Percentiles rank a stretch among this genome's conserved stretches.
Conservation (phyloP, 2,797 vertebrate species). For the Pyrocephalus nanus region DNA sequence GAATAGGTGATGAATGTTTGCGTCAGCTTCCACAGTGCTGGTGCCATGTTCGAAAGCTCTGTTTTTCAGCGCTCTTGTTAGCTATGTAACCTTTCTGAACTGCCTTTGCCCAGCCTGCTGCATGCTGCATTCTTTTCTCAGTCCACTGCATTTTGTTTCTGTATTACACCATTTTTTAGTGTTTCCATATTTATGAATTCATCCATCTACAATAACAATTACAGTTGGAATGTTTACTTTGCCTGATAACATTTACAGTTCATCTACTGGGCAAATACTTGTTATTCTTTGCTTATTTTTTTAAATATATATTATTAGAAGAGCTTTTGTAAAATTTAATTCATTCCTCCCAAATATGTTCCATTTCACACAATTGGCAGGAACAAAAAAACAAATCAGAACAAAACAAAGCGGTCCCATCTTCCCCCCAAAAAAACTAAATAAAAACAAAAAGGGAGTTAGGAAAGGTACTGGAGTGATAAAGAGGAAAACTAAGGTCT, state of each 20-base stretch:
- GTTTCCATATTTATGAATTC: constrained; percentile 70
- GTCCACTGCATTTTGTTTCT: constrained; percentile 52
- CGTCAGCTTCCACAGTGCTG: neutral
- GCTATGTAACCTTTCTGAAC: constrained; percentile 50
- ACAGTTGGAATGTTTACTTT: constrained; percentile 72
- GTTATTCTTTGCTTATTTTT: constrained; percentile 68
- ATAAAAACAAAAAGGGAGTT: neutral
- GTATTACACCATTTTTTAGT: constrained; percentile 60
- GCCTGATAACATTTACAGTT: constrained; percentile 71
- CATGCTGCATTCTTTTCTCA: constrained; percentile 55
- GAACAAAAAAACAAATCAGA: neutral
- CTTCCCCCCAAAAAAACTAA: neutral
- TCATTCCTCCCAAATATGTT: constrained; percentile 46
- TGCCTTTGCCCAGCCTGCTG: constrained; percentile 29
- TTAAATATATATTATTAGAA: constrained; percentile 49
- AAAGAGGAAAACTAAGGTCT: neutral
- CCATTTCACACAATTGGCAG: constrained; percentile 14
- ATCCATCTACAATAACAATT: constrained; percentile 71
- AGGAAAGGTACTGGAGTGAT: neutral
- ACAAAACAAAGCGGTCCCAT: neutral
- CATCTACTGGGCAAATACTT: constrained; percentile 68
- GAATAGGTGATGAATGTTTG: neutral
- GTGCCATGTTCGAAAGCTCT: neutral
- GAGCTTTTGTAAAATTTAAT: constrained; percentile 57
- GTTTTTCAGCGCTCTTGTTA: constrained; percentile 12